These are phyloP conservation scores for Sclerodermus sp. DNA, from an alignment of 2,888 invertebrate species.

Conservation along the genomic window DNA sequence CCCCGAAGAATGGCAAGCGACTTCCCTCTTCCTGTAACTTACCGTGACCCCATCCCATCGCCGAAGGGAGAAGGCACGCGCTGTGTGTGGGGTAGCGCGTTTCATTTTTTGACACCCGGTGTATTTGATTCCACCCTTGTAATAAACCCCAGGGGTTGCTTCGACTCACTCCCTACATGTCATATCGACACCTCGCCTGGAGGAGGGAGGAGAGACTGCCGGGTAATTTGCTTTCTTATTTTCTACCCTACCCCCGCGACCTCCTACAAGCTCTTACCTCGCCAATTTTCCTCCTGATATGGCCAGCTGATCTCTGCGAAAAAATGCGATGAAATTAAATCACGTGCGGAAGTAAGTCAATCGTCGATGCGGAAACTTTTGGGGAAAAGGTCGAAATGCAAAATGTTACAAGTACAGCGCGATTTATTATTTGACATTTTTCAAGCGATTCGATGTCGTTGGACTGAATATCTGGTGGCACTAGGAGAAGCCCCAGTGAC, in stretches of 20 bases:
- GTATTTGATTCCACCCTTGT: conserved; percentile 58
- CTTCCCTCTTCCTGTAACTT: conserved; percentile 31
- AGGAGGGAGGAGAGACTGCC: conserved; percentile 43
- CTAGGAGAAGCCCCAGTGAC: conserved; percentile 35
- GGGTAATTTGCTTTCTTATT: conserved; percentile 57
- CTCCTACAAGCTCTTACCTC: conserved; percentile 1
- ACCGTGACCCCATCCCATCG: conserved; percentile 39
- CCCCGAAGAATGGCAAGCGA: conserved; percentile 11
- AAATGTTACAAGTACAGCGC: too few species aligned
- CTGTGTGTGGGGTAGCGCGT: conserved; percentile 42
- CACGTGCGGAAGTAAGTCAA: conserved; percentile 2
- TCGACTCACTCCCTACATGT: conserved; percentile 40
- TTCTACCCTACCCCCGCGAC: conserved; percentile 29
- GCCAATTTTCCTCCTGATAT: conserved; percentile 22
- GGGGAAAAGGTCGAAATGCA: too few species aligned
- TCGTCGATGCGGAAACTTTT: too few species aligned
- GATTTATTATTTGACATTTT: too few species aligned
- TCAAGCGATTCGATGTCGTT: conserved; percentile 7
- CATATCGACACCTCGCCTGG: conserved; percentile 56
- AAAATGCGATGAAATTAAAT: conserved; percentile 20
- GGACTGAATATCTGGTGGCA: conserved; percentile 7
- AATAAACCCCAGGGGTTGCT: conserved; percentile 56
- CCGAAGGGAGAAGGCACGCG: neutral
- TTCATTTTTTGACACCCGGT: conserved; percentile 59
- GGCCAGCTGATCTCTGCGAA: conserved; percentile 15